Base-by-base conservation (phyloP, 92 coral and sea anemone species). In the Bergia puertoricense region DNA sequence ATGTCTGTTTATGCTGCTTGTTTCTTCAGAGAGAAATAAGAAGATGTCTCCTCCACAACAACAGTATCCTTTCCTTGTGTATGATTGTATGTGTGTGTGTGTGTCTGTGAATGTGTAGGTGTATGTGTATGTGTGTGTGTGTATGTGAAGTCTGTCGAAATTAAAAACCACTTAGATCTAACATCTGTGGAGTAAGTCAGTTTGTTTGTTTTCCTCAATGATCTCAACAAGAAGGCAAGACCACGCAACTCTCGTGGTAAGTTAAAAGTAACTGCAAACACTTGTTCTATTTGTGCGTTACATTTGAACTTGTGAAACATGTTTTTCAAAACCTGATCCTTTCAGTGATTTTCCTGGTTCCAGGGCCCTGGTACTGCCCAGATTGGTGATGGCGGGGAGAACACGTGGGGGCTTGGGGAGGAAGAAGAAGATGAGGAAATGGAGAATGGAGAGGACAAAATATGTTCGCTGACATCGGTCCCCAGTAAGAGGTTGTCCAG, bases 301-400 rank as follows among this genome's bases (percentile, higher is more conserved):
- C 69, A 57, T 74, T 74, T 0, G 40, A 74, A 4, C 46, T 15
- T 38, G 23, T 74, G 45, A 37, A 74, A 74, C 15, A 16, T 74
- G 14, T 74, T 0, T 38, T 14, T 18, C 45, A 74, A 1, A 74
- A 8, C 77, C 5, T 74, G 20, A 10, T 11, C 78, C 44, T 16
- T 37, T 39, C 78, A 23, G 2, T 77, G 3, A 8, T 77, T 79
- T 6, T 62, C 30, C 8, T 62, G 69, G 30, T 62, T 62, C 36
- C 92, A 96, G 99, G 99, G 98, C 41, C 93, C 94, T 57, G 94
- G 93, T 51, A 96, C 99, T 51, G 99, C 99, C 16, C 96, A 93
- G 86, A 85, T 96, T 89, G 99, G 99, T 45, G 88, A 86, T 41
- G 99, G 99, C 20, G 98, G 99, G 1, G 82, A 91, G 85, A 95